Evolutionary conservation across 2,113 vertebrate species (phyloP).

Genomic region (Polypterus bichir): DNA sequence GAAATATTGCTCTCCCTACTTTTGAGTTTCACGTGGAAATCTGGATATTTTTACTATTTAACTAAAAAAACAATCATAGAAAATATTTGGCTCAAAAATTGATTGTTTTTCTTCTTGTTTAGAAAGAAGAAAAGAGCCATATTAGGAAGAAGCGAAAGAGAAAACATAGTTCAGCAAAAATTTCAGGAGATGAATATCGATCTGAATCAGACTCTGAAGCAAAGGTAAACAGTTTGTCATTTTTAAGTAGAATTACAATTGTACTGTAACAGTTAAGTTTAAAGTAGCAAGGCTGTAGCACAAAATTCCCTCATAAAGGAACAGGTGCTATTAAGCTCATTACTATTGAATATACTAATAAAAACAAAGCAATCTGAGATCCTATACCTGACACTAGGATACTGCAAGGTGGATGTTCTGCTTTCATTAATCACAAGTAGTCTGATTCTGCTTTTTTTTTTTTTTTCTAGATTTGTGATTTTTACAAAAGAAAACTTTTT

Average conservation of each 20-base stretch:
- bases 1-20: not conserved
- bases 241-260: no score
- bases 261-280: no score
- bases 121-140: constrained; percentile 78
- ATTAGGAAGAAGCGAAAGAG: constrained; percentile 79
- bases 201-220: constrained; percentile 69
- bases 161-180: constrained; percentile 58
- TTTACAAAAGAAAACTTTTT: no score
- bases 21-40: not conserved
- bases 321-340: not conserved
- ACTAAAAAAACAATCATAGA: not conserved
- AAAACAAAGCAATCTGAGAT: no score
- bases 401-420: no score
- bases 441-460: no score
- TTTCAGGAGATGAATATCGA: constrained; percentile 58
- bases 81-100: not conserved
- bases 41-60: not conserved
- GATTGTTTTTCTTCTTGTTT: constrained; percentile 24
- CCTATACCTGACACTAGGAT: no score
- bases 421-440: no score
- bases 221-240: constrained; percentile 72
- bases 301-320: not conserved
- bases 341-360: not conserved
- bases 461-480: no score
- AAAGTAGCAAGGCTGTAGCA: not conserved